Conservation (phyloP, 2,797 vertebrate species). For the Chaetodon trifasciatus region DNA sequence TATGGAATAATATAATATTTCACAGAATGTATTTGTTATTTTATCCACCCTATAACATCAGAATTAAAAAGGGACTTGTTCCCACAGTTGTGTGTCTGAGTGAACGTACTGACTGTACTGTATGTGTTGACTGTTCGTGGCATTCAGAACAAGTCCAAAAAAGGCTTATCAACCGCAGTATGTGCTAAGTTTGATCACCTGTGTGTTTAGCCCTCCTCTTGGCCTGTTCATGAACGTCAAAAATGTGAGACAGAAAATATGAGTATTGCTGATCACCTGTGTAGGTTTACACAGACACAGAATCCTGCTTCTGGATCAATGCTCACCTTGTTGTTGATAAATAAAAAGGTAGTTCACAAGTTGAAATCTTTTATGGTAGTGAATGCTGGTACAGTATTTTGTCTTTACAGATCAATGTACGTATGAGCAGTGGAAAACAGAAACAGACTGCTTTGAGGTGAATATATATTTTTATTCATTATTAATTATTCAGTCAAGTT, state of each 20-base stretch:
- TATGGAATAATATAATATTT: too few relatives aligned
- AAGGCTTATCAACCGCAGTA: background rate
- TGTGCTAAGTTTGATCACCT: background rate
- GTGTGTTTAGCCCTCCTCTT: background rate
- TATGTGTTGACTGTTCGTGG: background rate
- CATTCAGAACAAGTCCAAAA: background rate
- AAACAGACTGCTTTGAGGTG: background rate
- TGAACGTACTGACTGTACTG: too few relatives aligned
- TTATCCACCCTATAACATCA: too few relatives aligned
- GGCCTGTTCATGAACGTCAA: background rate
- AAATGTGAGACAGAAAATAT: background rate
- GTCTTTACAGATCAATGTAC: background rate
- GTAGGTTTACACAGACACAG: background rate
- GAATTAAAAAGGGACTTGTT: background rate
- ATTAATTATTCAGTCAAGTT: background rate
- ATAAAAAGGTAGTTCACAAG: background rate
- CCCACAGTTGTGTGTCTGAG: background rate
- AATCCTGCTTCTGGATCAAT: background rate
- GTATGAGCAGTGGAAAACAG: background rate
- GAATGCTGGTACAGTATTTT: background rate
- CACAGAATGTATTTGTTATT: too few relatives aligned
- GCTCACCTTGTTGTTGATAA: background rate
- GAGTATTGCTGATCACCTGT: background rate
- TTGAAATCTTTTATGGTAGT: background rate
- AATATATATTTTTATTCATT: constrained; percentile 25